phyloP scores from a whole-genome alignment of 2,888 invertebrate genomes.

The Epirrita christyi region DNA sequence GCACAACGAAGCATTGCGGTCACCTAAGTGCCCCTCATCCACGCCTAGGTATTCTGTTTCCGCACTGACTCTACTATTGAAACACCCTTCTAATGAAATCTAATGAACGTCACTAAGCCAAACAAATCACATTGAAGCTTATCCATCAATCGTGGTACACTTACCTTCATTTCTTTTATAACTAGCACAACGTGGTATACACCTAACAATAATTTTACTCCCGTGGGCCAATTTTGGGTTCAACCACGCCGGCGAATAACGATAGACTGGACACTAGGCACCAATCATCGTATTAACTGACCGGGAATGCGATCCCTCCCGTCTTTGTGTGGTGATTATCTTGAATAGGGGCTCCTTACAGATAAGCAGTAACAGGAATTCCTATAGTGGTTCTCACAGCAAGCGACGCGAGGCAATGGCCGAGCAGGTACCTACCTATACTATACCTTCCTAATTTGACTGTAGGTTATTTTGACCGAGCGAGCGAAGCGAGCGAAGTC shows the following conservation, averaged over 20 bases:
- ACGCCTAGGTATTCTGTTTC: too few species aligned
- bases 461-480: too few species aligned
- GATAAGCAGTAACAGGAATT: constrained; percentile 60
- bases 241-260: constrained; percentile 55
- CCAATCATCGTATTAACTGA: constrained; percentile 69
- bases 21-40: too few species aligned
- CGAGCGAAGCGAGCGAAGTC: too few species aligned
- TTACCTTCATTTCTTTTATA: constrained; percentile 17
- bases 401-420: constrained; percentile 23
- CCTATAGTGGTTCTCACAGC: constrained; percentile 37
- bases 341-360: constrained; percentile 59
- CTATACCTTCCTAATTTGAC: too few species aligned
- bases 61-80: too few species aligned
- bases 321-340: constrained; percentile 69
- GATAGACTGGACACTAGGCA: constrained; percentile 55
- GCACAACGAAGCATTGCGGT: too few species aligned
- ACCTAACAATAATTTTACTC: neutral
- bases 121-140: too few species aligned
- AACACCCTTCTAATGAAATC: too few species aligned
- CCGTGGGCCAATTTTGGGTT: constrained; percentile 49
- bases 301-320: constrained; percentile 69
- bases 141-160: neutral
- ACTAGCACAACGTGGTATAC: neutral
- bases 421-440: constrained; percentile 5
- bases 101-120: neutral